Evolutionary conservation across 2,797 vertebrate genomes (phyloP), one percentile per base, ranked within the genome.

Genomic region (Mycteria americana): DNA sequence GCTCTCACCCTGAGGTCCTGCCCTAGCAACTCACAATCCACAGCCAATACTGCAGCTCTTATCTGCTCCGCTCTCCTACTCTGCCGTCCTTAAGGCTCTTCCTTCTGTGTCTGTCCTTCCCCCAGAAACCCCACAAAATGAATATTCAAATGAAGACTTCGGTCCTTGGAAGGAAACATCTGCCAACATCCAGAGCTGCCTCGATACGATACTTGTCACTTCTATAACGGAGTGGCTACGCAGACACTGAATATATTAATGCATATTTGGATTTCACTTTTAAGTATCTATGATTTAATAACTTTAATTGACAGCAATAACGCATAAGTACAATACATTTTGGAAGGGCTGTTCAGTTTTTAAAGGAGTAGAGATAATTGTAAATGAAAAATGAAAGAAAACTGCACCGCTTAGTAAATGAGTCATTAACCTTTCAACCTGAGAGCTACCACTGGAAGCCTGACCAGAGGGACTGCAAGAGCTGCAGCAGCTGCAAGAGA

Each of bases 371-470:
- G 94, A 96, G 81, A 97, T 97, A 98, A 98, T 90, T 97, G 56
- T 94, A 95, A 97, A 91, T 97, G 95, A 98, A 97, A 98, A 98
- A 97, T 97, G 94, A 97, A 97, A 97, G 93, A 94, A 98, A 97
- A 95, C 72, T 79, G 86, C 82, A 92, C 81, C 25, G 78, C 95
- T 98, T 93, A 82, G 92, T 97, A 97, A 98, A 97, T 97, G 97
- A 98, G 90, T 95, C 64, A 56, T 98, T 98, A 98, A 97, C 97
- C 97, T 98, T 94, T 97, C 96, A 97, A 97, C 96, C 94, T 5
- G 2, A 82, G 93, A 97, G 79, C 85, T 82, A 77, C 79, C 11
- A 7, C 96, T 94, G 74, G 95, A 96, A 98, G 95, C 59, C 82
- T 94, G 92, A 97, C 93, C 93, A 95, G 95, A 96, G 77, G 90